Conservation (phyloP, 2,113 vertebrate genomes). For the Aptenodytes patagonicus region DNA sequence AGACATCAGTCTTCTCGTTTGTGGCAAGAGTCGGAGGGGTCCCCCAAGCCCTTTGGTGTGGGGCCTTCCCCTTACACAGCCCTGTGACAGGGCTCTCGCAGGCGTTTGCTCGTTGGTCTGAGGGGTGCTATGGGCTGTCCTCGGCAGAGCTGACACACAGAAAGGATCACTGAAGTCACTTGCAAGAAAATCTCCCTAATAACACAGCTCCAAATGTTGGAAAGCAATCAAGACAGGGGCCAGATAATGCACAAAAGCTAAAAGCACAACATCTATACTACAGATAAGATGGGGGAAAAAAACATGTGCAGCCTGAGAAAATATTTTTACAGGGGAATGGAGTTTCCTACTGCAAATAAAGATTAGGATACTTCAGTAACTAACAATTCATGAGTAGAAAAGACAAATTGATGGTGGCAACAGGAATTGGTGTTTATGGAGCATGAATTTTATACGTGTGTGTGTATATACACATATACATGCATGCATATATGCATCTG, state of each 20-base stretch:
- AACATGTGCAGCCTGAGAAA: background rate
- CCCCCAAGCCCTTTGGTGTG: background rate
- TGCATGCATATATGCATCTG: fast-evolving
- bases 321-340: background rate
- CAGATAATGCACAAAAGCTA: background rate
- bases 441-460: fast-evolving
- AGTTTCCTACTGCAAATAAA: background rate
- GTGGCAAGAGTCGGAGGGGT: background rate
- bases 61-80: too few relatives aligned
- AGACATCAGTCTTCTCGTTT: background rate
- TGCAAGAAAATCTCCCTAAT: background rate
- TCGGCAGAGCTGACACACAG: fast-evolving
- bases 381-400: fast-evolving
- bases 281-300: background rate
- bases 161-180: background rate
- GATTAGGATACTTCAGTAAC: background rate
- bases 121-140: background rate
- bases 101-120: too few relatives aligned
- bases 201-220: background rate
- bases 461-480: fast-evolving
- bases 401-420: background rate
- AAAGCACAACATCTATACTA: background rate
- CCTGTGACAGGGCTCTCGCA: fast-evolving
- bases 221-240: background rate
- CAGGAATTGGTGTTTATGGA: background rate